Evolutionary conservation across 2,888 invertebrate genomes (phyloP).

Genomic region (Alcis repandata): DNA sequence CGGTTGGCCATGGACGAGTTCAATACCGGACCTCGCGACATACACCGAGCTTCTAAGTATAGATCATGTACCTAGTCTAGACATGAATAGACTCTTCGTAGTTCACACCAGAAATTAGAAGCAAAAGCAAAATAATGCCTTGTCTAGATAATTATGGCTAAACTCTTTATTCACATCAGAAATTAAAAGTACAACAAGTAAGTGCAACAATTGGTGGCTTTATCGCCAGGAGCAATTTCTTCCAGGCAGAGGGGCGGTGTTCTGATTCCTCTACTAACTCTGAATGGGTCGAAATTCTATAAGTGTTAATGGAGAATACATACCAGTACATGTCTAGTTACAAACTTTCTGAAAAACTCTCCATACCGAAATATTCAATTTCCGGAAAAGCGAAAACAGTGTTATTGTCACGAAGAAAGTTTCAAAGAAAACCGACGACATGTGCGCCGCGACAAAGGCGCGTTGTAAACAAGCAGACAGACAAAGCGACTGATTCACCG

Average conservation of each 20-base stretch:
- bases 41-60: neutral
- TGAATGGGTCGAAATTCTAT: no score
- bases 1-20: slow-evolving; percentile 3
- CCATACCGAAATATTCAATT: neutral
- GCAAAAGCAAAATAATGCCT: no score
- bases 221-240: no score
- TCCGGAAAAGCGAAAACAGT: neutral
- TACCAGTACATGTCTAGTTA: neutral
- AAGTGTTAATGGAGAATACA: no score
- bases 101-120: no score
- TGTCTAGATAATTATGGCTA: no score
- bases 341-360: neutral
- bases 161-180: no score
- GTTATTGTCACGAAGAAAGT: neutral
- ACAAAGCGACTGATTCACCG: slow-evolving; percentile 38
- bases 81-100: no score
- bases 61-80: neutral
- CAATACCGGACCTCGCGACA: slow-evolving; percentile 6
- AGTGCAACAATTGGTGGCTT: no score
- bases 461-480: slow-evolving; percentile 35
- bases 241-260: no score
- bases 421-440: slow-evolving; percentile 26
- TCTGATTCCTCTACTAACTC: no score
- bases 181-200: no score
- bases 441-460: slow-evolving; percentile 26